These are phyloP conservation scores for Lepisosteus oculatus DNA, from an alignment of 2,113 vertebrate genomes.

Conservation along the genomic window DNA sequence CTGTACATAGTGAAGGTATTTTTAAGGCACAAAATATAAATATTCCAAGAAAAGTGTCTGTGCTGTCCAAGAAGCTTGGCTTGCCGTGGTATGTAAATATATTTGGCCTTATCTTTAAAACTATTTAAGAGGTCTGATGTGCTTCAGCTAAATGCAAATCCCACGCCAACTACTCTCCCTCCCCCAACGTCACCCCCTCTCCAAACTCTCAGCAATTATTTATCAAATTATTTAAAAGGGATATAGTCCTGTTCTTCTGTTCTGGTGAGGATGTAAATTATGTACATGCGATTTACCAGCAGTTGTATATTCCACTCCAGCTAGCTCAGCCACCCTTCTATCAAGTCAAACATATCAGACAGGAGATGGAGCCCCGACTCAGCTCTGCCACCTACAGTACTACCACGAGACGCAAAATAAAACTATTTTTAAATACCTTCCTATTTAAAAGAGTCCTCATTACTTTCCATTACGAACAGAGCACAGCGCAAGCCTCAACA, in stretches of 20 bases:
- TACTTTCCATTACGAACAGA: not conserved
- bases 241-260: conserved; percentile 38
- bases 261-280: conserved; percentile 34
- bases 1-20: no score
- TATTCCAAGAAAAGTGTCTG: conserved; percentile 29
- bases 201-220: conserved; percentile 46
- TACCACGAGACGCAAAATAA: conserved; percentile 40
- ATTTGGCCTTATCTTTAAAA: conserved; percentile 50
- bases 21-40: conserved; percentile 25
- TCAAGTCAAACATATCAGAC: conserved; percentile 19
- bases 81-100: conserved; percentile 63
- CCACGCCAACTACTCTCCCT: conserved; percentile 21
- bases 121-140: conserved; percentile 59
- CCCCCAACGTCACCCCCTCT: conserved; percentile 25
- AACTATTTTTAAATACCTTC: conserved; percentile 36
- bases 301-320: conserved; percentile 5
- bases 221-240: conserved; percentile 68
- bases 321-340: not conserved
- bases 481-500: not conserved
- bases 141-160: conserved; percentile 47
- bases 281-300: conserved; percentile 23
- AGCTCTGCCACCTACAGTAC: conserved; percentile 25
- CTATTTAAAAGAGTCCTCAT: conserved; percentile 18
- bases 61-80: conserved; percentile 34
- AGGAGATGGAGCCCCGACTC: conserved; percentile 28